Base-by-base conservation (phyloP, 2,888 invertebrate genomes). In the Metalampra italica region DNA sequence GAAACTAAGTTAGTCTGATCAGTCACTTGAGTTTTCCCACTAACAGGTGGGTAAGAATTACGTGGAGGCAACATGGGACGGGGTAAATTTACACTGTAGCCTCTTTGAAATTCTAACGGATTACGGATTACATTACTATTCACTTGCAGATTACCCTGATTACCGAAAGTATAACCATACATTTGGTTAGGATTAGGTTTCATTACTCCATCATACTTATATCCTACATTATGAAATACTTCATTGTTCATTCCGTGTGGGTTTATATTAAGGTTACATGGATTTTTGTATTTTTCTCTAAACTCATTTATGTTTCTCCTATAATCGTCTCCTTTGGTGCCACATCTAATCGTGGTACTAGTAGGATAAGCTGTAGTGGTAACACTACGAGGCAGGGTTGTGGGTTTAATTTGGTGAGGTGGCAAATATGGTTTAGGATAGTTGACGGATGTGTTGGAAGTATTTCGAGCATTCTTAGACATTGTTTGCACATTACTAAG, bases 291-390 rank as follows among this genome's bases (percentile, higher is more conserved):
- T 71, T 92, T 92, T 72, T 92, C 91, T 56, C 91, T 90, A 65
- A 92, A 92, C 66, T 92, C 92, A 56, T 80, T 91, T 45, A 92
- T 92, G 62, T 92, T 92, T 58, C 90, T 85, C 71, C 91, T 89
- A 54, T 92, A 87, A 64, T 92, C 79, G 68, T 92, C 62, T 66
- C 91, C 77, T 87, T 91, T 81, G 44, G 76, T 68, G 49, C 71
- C 71, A 62, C 82, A 82, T 57, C 90, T 72, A 48, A 72, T 78
- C 2, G 89, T 88, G 29, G 89, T 89, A 57, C 66, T 88, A 3
- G 89, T 82, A 42, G 89, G 86, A 57, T 88, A 86, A 46, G 81
- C 79, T 34, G 82, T 83, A 9, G 87, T 87, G 0, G 90, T 89
- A 9, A 90, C 80, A 64, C 90, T 90, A 64, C 90, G 75, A 12